Evolutionary conservation across 2,113 vertebrate genomes (phyloP), one percentile per base, ranked within the genome.

Genomic region (Muscicapa adusta): DNA sequence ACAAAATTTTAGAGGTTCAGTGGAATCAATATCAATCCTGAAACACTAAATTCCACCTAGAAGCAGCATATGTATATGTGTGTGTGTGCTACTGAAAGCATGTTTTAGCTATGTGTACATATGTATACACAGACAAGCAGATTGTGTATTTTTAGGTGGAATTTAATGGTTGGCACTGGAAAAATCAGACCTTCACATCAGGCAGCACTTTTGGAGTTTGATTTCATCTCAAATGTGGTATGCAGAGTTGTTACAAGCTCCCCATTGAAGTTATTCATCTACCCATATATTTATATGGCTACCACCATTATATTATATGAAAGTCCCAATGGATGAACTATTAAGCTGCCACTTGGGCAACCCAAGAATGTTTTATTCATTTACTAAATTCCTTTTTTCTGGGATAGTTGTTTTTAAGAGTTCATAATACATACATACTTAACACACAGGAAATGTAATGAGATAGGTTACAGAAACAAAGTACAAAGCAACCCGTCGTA

Each of bases 361-460:
- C 78, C 33, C 36, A 62, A 89, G 67, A 93, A 82, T 82, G 58
- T 80, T 91, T 87, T 90, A 85, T 88, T 97, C 82, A 93, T 91
- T 91, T 90, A 88, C 60, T 58, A 34, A 89, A 70, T 92, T 93
- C 78, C 65, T 96, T 96, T 96, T 70, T 88, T 93, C 42, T 90
- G 45, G 74, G 40, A 66, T 85, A 77, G 88, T 96, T 94, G 79
- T 94, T 96, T 93, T 86, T 93, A 94, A 92, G 77, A 45, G 42
- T 38, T 80, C 43, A 33, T 85, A 81, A 84, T 38, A 61, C 71
- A 95, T 74, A 88, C 36, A 85, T 36, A 74, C 53, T 93, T 63
- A 91, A 70, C 3, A 11, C 67, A 91, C 67, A 82, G 88, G 91
- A 96, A 97, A 93, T 40, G 60, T 88, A 68, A 85, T 15, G 12